Evolutionary conservation across 2,797 vertebrate genomes (phyloP), one percentile per base, ranked within the genome.

Genomic region (Urophycis tenuis): DNA sequence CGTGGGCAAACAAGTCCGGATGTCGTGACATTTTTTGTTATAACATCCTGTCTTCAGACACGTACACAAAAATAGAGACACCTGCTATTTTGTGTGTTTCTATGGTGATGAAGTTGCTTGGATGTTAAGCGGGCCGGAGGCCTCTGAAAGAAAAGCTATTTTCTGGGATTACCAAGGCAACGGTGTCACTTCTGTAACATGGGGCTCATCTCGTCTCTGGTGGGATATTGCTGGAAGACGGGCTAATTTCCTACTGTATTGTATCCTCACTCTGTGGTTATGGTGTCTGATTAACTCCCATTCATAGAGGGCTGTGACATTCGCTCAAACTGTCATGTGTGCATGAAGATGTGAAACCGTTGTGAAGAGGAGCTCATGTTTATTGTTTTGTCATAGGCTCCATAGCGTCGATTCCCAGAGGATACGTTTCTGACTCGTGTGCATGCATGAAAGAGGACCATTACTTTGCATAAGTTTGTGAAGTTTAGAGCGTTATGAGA

Each of bases 51-150:
- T 22, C 31, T 29, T 45, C 39, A 41, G 39, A 41, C 39, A 19
- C 29, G 8, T 29, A 33, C 14, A 39, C 72, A 74, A 71, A 73
- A 34, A 2, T 69, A 49, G 72, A 53, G 31, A 53, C 75, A 72
- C 69, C 69, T 76, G 75, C 45, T 72, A 25, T 35, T 32, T 32
- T 76, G 39, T 29, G 36, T 14, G 69, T 76, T 71, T 41, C 70
- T 49, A 75, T 29, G 74, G 60, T 15, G 60, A 75, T 69, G n/a
- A 69, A 69, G 36, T 49, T 36, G n/a, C 41, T 35, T 73, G 22
- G 71, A 22, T 9, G n/a, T 73, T 34, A 3, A 22, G 71, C 32
- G 0, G 22, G 17, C n/a, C n/a, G 15, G 45, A 10, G n/a, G 6
- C 22, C 5, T 25, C 35, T 14, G 25, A 73, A 33, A 9, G 31